Base-by-base conservation (phyloP, 2,888 invertebrate species). In the Cepaea hortensis region DNA sequence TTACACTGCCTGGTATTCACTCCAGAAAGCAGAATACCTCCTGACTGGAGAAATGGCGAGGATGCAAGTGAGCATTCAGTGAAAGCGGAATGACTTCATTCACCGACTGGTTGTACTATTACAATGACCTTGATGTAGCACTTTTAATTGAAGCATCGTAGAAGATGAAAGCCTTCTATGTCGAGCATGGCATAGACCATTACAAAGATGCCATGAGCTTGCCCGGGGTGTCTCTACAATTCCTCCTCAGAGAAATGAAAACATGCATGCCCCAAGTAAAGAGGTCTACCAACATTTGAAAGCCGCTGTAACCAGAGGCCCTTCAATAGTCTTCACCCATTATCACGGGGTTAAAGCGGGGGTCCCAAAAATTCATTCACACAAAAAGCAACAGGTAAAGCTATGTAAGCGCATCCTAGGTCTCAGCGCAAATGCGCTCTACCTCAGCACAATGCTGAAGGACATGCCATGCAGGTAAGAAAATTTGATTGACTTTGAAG, bases 91-190 rank as follows among this genome's bases (percentile, higher is more conserved):
- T 65, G 65, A 65, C 65, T 65, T 13, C 65, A 65, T 65, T 65
- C 65, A 9, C 11, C 18, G 65, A 65, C 65, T 65, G 65, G 65
- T 65, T 65, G 65, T 18, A 2, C 11, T 65, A 65, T 65, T 65
- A 65, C 65, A 65, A 65, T 18, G 18, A 65, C 18, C 18, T 65
- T 65, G 65, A 65, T 65, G 65, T 65, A 62, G 62, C 7, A 65
- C 18, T 18, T 18, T 65, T 65, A 9, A 18, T 65, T 65, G 65
- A 65, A 65, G 65, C 65, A 65, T 65, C 2, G 65, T 9, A 65
- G 65, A 65, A 65, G 65, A 65, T 65, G 65, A 65, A 65, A 65
- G 65, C 65, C 65, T 65, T 65, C 65, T 65, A 65, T 65, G 65
- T 9, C 18, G 65, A 65, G 35, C 35, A 65, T 65, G 18, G 65